Evolutionary conservation across 2,797 vertebrate species (phyloP).

Genomic region (Psittacula derbiana): DNA sequence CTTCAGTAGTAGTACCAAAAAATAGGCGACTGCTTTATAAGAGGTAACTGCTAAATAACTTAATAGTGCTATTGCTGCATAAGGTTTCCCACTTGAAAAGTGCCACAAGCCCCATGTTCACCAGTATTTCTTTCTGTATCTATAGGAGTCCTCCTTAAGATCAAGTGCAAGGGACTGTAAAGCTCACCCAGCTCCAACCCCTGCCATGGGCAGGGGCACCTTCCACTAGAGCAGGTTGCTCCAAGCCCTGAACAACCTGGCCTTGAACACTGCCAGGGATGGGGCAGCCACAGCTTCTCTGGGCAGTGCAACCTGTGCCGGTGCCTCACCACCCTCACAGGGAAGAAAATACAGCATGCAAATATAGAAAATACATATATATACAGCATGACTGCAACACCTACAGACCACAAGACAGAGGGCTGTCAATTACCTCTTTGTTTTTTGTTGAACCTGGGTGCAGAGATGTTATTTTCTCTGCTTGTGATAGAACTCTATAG

Average conservation of each 20-base stretch:
- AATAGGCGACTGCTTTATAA: neutral
- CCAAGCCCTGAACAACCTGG: neutral
- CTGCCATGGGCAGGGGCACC: neutral
- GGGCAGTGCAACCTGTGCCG: neutral
- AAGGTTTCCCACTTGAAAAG: neutral
- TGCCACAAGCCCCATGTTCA: neutral
- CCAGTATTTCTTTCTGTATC: neutral
- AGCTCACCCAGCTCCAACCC: neutral
- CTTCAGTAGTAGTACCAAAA: neutral
- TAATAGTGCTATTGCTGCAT: neutral
- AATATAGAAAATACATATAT: neutral
- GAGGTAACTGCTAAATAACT: neutral
- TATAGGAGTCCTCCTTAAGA: neutral
- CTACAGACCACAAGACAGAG: neutral
- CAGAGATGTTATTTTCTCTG: neutral
- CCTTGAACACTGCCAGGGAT: neutral
- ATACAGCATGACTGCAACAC: neutral
- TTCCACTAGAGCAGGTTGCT: neutral
- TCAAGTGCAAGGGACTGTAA: neutral
- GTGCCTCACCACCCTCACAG: neutral
- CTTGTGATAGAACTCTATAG: neutral
- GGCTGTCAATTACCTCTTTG: neutral
- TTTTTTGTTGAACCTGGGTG: neutral
- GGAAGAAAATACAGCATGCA: neutral
- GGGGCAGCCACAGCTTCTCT: neutral